Conservation (phyloP, 1,140 invertebrate species). For the Pygmarrhopalites habei region DNA sequence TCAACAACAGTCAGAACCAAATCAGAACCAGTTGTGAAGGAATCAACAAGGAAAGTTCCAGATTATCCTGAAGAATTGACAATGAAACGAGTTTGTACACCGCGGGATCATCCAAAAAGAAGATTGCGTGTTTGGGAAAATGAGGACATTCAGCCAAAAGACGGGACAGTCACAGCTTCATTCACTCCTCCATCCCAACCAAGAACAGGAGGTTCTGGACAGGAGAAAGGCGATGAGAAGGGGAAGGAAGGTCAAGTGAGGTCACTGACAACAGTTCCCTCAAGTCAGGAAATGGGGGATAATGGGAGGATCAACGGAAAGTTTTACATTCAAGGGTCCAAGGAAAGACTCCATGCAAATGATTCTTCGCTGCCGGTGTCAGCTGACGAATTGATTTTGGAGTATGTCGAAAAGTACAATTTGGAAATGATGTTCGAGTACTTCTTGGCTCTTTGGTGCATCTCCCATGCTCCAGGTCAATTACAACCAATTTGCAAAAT, state of each 20-base stretch:
- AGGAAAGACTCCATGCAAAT: too few relatives aligned
- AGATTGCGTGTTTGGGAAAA: background rate
- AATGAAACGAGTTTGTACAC: background rate
- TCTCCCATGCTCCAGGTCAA: background rate
- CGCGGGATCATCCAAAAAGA: background rate
- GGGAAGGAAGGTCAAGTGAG: too few relatives aligned
- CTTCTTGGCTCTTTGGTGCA: background rate
- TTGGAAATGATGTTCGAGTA: conserved; percentile 12
- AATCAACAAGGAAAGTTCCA: background rate
- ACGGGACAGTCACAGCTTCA: too few relatives aligned
- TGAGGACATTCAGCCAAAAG: background rate
- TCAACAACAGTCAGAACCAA: background rate
- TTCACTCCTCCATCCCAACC: too few relatives aligned
- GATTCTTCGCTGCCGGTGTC: background rate
- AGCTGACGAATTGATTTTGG: background rate
- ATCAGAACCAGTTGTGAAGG: background rate
- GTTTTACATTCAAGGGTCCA: too few relatives aligned
- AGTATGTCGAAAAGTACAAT: conserved; percentile 13
- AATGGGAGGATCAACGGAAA: too few relatives aligned
- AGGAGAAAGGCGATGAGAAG: too few relatives aligned
- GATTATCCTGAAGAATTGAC: background rate
- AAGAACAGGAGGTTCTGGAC: too few relatives aligned
- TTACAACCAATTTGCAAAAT: too few relatives aligned
- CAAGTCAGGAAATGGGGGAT: too few relatives aligned
- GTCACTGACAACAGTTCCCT: too few relatives aligned